A percentile compares a stretch with the other conserved stretches of the same genome.
Conservation (phyloP, 1,140 invertebrate species). For the Sarcophaga peregrina region DNA sequence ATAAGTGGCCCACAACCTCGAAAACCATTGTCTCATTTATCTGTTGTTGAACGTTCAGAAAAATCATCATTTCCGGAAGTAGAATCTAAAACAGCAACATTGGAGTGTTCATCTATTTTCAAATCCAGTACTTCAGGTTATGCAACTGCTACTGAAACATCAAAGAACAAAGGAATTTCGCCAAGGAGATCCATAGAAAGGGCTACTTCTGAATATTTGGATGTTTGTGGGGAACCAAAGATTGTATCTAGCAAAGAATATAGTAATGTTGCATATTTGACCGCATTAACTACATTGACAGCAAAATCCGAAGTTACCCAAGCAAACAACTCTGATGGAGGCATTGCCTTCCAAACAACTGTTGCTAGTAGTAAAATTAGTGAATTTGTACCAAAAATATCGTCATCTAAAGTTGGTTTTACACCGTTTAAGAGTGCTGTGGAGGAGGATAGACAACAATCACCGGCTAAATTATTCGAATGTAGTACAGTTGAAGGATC, state of each 20-base stretch:
- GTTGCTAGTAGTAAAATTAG: constrained; percentile 11
- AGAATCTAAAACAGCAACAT: constrained; percentile 9
- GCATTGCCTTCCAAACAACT: constrained; percentile 44
- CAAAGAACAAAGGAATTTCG: not conserved
- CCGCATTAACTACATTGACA: not conserved
- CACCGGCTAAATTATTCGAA: constrained; percentile 53
- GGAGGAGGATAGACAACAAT: not conserved
- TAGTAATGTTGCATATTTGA: not conserved
- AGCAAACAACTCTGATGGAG: constrained; percentile 56
- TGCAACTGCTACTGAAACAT: not conserved
- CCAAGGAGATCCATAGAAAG: not conserved
- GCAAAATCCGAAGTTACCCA: constrained; percentile 7
- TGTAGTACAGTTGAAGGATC: constrained; percentile 52
- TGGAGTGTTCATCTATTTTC: not conserved
- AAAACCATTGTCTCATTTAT: constrained; percentile 47
- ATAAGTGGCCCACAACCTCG: constrained; percentile 54
- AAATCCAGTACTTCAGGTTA: not conserved
- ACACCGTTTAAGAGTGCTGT: constrained; percentile 17
- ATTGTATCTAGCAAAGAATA: not conserved
- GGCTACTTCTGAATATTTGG: not conserved
- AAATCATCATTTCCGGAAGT: not conserved
- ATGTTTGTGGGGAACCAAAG: not conserved
- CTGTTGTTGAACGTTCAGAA: constrained; percentile 37
- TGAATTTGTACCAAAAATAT: constrained; percentile 54
- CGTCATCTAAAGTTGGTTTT: constrained; percentile 58